Percentiles rank a stretch among this genome's conserved stretches.
Conservation (phyloP, 1,140 invertebrate species). For the Argopecten irradians region DNA sequence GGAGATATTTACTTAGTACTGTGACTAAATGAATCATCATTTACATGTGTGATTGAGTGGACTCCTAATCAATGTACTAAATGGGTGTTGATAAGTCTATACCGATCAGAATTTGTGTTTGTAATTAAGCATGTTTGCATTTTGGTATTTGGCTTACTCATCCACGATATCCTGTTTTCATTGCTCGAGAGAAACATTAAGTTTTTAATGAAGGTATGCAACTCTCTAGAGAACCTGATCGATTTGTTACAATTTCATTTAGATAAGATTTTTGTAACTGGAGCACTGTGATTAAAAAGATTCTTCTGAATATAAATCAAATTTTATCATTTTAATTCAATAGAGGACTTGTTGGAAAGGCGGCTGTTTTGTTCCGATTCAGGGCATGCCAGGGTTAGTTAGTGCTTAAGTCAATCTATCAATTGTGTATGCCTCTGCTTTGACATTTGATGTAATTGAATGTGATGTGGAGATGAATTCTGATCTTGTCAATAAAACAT, state of each 20-base stretch:
- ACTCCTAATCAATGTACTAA: too few relatives aligned
- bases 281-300: constrained; percentile 21
- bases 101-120: not conserved
- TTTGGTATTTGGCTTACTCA: not conserved
- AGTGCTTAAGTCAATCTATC: constrained; percentile 3
- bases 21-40: too few relatives aligned
- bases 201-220: constrained; percentile 11
- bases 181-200: not conserved
- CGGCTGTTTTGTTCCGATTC: not conserved
- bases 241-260: constrained; percentile 18
- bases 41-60: too few relatives aligned
- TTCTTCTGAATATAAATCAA: not conserved
- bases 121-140: not conserved
- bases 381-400: constrained; percentile 3
- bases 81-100: not conserved
- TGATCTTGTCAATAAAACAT: constrained; percentile 4
- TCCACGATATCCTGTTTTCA: not conserved
- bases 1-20: too few relatives aligned
- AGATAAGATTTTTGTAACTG: constrained; percentile 18
- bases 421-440: not conserved
- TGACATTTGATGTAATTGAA: not conserved
- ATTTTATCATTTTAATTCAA: constrained; percentile 13
- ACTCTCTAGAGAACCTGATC: constrained; percentile 4
- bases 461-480: not conserved
- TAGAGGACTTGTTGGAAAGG: not conserved